Evolutionary conservation across 1,140 invertebrate genomes (phyloP).

Genomic region (Dreissena rostriformis): DNA sequence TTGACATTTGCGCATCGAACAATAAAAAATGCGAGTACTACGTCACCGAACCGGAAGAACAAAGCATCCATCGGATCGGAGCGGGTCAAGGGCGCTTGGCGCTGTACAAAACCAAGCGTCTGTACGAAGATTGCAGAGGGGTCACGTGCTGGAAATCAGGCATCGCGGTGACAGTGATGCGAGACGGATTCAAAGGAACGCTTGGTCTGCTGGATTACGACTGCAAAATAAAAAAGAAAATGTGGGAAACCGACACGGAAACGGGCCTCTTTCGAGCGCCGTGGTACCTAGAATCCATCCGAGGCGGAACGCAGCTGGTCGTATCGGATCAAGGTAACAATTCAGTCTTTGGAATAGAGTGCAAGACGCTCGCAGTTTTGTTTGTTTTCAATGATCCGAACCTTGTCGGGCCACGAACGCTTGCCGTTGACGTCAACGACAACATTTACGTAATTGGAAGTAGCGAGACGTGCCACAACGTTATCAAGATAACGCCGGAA

Average conservation of each 20-base stretch:
- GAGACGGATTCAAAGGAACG: conserved; percentile 32
- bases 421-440: conserved; percentile 12
- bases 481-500: conserved; percentile 22
- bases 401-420: conserved; percentile 27
- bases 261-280: conserved; percentile 22
- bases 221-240: conserved; percentile 45
- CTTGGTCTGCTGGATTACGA: conserved; percentile 35
- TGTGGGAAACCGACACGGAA: conserved; percentile 33
- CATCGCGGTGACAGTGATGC: conserved; percentile 26
- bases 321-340: conserved; percentile 47
- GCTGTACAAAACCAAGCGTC: conserved; percentile 10
- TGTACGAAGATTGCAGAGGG: conserved; percentile 47
- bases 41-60: conserved; percentile 46
- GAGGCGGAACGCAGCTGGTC: conserved; percentile 13
- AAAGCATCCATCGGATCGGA: conserved; percentile 24
- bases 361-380: conserved; percentile 17
- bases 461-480: conserved; percentile 42
- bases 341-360: conserved; percentile 29
- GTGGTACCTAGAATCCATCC: conserved; percentile 33
- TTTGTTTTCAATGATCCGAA: conserved; percentile 18
- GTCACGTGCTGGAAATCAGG: conserved; percentile 49
- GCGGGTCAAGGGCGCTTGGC: conserved; percentile 35
- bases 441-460: conserved; percentile 53
- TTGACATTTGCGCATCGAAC: conserved; percentile 42
- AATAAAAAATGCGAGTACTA: conserved; percentile 22